Evolutionary conservation across 2,113 vertebrate genomes (phyloP), one percentile per base, ranked within the genome.

Genomic region (Noctilio leporinus): DNA sequence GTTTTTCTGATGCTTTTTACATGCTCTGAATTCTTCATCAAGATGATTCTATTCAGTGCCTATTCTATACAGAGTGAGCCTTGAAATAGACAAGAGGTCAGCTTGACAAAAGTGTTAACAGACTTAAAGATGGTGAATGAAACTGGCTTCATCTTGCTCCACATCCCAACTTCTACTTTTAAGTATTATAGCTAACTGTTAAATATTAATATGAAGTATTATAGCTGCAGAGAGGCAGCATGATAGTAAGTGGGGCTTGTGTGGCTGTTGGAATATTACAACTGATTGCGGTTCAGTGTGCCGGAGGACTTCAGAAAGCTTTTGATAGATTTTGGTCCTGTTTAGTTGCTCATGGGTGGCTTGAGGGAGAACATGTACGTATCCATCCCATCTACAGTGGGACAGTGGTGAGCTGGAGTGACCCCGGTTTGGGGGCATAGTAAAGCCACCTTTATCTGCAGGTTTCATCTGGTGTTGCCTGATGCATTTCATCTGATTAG

Each of bases 21-120:
- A 38, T 76, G 65, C 30, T 78, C n/a, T 49, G 77, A 70, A 93
- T 96, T 93, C 35, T 84, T 91, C 67, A 95, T 89, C 65, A 67
- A 53, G 59, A n/a, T n/a, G 57, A 62, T 90, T 80, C 17, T 51
- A 3, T 92, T 62, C 57, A 64, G 0, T 24, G 30, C 19, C 4
- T 62, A 5, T 35, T 81, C 20, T 65, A 0, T 53, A 14, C 30
- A 33, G 0, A 3, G 16, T 28, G 57, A 96, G 28, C 26, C 28
- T 81, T 65, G 10, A 33, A 33, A n/a, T 12, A 15, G 43, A 30
- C n/a, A n/a, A 72, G 20, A 16, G 24, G 33, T 72, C 38, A 62
- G 33, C 19, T 69, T 89, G 86, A 47, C 15, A 10, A 45, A 91
- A 91, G 9, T 65, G 73, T 89, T 92, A 65, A 64, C 22, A 55